These are phyloP conservation scores for Mythimna vitellina DNA, from an alignment of 2,888 invertebrate species.

Conservation along the genomic window DNA sequence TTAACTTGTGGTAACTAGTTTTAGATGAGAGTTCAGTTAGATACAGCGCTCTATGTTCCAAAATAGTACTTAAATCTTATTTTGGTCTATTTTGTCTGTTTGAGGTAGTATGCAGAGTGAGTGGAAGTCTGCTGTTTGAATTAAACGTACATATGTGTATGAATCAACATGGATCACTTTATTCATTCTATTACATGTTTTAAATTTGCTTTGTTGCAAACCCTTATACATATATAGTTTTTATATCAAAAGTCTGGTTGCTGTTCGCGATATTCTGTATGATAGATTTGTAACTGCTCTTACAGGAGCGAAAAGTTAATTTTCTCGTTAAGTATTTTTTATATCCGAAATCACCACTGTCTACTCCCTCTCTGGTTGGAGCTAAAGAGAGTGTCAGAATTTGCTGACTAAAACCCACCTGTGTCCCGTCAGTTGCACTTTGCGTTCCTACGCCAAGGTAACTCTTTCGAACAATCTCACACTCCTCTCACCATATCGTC, in stretches of 20 bases:
- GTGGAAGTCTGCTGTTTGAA: slow-evolving; percentile 1
- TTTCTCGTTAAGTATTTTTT: not conserved
- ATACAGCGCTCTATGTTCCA: slow-evolving; percentile 14
- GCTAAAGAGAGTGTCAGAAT: no score
- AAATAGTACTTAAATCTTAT: slow-evolving; percentile 23
- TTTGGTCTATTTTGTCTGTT: slow-evolving; percentile 23
- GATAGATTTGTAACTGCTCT: no score
- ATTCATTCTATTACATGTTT: not conserved
- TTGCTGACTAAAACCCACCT: no score
- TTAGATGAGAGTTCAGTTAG: slow-evolving; percentile 51
- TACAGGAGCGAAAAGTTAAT: not conserved
- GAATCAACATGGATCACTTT: not conserved
- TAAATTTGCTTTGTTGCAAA: not conserved
- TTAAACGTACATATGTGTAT: not conserved
- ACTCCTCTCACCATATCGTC: no score
- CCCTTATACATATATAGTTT: not conserved
- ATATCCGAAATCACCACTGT: no score
- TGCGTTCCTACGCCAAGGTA: no score
- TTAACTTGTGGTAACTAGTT: slow-evolving; percentile 64
- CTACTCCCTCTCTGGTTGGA: no score
- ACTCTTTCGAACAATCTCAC: no score
- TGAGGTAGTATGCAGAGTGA: slow-evolving; percentile 12
- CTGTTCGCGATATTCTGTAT: not conserved
- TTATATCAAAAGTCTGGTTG: not conserved
- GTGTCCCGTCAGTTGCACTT: no score